Conservation (phyloP, 2,888 invertebrate genomes). For the Xylophagus ater region DNA sequence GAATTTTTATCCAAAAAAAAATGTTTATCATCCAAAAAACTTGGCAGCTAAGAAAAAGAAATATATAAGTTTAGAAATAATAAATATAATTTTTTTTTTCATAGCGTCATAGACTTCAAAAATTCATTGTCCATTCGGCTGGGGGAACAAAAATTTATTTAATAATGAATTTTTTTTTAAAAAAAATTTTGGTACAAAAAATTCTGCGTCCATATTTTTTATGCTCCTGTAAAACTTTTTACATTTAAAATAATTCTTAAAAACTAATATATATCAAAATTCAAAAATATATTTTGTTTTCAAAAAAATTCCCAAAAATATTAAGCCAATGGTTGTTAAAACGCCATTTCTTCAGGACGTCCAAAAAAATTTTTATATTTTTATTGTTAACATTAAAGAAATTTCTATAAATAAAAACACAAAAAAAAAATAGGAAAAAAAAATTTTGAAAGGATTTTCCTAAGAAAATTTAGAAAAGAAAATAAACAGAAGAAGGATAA, state of each 20-base stretch:
- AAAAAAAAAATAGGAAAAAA: too few species aligned
- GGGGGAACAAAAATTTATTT: not conserved
- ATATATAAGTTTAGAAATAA: not conserved
- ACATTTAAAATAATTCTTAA: too few species aligned
- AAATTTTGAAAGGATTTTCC: too few species aligned
- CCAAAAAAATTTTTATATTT: too few species aligned
- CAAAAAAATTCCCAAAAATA: constrained; percentile 2
- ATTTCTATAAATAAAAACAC: too few species aligned
- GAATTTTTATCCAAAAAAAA: not conserved
- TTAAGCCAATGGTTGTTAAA: constrained; percentile 3
- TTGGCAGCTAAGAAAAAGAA: constrained; percentile 13
- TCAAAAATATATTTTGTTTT: constrained; percentile 6
- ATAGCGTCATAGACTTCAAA: constrained; percentile 17
- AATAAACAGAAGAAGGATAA: too few species aligned
- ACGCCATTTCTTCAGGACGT: constrained; percentile 3
- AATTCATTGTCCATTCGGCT: constrained; percentile 14
- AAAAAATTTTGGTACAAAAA: not conserved
- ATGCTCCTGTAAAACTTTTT: too few species aligned
- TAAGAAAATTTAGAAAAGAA: too few species aligned
- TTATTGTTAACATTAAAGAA: too few species aligned
- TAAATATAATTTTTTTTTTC: constrained; percentile 3
- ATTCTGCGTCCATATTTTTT: constrained; percentile 7
- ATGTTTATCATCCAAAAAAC: constrained; percentile 16
- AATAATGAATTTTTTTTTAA: not conserved
- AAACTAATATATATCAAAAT: constrained; percentile 6